A percentile compares a stretch with the other conserved stretches of the same genome.
These are phyloP conservation scores for Caenorhabditis sulstoni DNA, from an alignment of 2,888 invertebrate genomes.

Conservation along the genomic window DNA sequence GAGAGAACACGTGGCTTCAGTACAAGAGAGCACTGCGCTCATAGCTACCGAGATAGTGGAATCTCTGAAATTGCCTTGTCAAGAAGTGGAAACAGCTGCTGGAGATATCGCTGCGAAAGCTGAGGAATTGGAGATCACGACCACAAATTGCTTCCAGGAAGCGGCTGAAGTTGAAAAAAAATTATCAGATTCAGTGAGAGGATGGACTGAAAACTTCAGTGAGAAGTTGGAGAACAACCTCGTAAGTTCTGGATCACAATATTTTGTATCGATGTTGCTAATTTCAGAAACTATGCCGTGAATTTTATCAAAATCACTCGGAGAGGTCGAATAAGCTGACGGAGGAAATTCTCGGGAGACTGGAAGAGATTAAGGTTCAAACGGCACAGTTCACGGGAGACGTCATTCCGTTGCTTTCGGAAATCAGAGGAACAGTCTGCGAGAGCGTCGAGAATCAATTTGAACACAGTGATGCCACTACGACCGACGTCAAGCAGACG, in stretches of 20 bases:
- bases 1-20: neutral
- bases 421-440: conserved; percentile 23
- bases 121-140: neutral
- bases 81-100: neutral
- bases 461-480: neutral
- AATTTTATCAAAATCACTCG: conserved; percentile 7
- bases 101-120: conserved; percentile 1
- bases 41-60: neutral
- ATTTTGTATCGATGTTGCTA: neutral
- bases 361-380: conserved; percentile 26
- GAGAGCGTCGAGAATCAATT: conserved; percentile 7
- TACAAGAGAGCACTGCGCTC: neutral
- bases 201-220: neutral
- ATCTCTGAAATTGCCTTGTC: neutral
- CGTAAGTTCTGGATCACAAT: neutral
- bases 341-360: neutral
- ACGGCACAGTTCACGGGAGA: conserved; percentile 23
- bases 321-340: conserved; percentile 1
- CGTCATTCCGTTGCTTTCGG: conserved; percentile 21
- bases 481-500: conserved; percentile 1
- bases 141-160: neutral
- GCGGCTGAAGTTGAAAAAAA: conserved; percentile 11
- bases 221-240: conserved; percentile 7
- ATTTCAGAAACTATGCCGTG: conserved; percentile 9
- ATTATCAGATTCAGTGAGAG: neutral